Base-by-base conservation (phyloP, 2,113 vertebrate species). In the Lasiurus borealis region DNA sequence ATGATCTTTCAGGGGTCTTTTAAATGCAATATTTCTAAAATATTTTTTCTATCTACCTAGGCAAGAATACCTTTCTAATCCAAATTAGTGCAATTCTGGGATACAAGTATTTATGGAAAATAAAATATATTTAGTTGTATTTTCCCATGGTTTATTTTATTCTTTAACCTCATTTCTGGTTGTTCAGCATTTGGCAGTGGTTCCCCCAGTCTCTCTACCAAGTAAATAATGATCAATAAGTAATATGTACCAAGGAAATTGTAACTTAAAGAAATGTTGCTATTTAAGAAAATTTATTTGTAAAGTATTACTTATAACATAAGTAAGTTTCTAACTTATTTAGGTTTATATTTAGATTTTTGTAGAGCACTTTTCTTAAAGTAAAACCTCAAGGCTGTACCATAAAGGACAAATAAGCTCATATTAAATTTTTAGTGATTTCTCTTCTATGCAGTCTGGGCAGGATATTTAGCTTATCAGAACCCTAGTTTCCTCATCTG, bases 331-430 rank as follows among this genome's bases (percentile, higher is more conserved):
- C 66, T 91, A 86, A 85, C 91, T 95, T 71, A 82, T 92, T 12
- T 11, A 80, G 27, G 23, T 75, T 93, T 72, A 54, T 89, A 31
- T 91, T 94, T 89, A 93, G 44, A 86, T 86, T 89, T 96, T 81
- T 85, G 6, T 48, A 87, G 36, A 95, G n/a, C 36, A 94, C 16
- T 85, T 93, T 89, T 78, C 69, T 90, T 93, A 88, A 92, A 88
- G 34, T 12, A 57, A 27, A 94, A 57, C 36, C n/a, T 94, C 62
- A 90, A 92, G 34, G 27, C 31, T 88, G 0, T 29, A 68, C 25
- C 34, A 54, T 23, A 84, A 93, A 87, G 12, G 40, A 91, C 94
- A 91, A 94, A 15, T 19, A 90, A 85, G 9, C 57, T 19, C 50
- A 71, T 52, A 75, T 31, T 83, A 78, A 88, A 95, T 77, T 90